phyloP scores from a whole-genome alignment of 2,888 invertebrate species.

The Troides aeacus region DNA sequence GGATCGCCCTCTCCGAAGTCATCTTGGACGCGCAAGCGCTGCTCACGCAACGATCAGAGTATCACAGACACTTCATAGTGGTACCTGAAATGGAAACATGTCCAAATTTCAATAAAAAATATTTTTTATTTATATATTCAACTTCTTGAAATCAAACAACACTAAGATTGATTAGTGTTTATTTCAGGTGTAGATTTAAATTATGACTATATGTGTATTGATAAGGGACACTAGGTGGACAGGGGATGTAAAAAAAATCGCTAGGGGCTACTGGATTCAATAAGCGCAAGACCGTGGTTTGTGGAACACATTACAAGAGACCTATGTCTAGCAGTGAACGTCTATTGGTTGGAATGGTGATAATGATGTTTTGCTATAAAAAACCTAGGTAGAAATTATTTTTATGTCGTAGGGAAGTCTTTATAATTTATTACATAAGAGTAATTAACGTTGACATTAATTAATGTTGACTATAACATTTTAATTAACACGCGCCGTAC shows the following conservation, averaged over 20 bases:
- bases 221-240: too few relatives aligned
- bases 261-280: too few relatives aligned
- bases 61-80: constrained; percentile 70
- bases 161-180: too few relatives aligned
- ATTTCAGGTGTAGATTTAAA: too few relatives aligned
- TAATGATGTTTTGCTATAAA: too few relatives aligned
- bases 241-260: too few relatives aligned
- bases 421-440: background rate
- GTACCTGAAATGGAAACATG: constrained; percentile 62
- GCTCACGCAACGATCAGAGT: constrained; percentile 44
- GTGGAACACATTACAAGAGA: too few relatives aligned
- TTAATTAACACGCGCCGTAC: constrained; percentile 17
- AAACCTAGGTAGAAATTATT: background rate
- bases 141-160: too few relatives aligned
- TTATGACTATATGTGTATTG: too few relatives aligned
- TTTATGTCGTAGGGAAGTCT: background rate
- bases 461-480: background rate
- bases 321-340: too few relatives aligned
- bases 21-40: constrained; percentile 62
- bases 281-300: too few relatives aligned
- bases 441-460: background rate
- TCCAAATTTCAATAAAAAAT: constrained; percentile 22
- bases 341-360: too few relatives aligned
- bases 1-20: constrained; percentile 87
- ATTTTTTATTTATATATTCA: background rate